Conservation (phyloP, 2,797 vertebrate species). For the Cynodonichthys magdalenae region DNA sequence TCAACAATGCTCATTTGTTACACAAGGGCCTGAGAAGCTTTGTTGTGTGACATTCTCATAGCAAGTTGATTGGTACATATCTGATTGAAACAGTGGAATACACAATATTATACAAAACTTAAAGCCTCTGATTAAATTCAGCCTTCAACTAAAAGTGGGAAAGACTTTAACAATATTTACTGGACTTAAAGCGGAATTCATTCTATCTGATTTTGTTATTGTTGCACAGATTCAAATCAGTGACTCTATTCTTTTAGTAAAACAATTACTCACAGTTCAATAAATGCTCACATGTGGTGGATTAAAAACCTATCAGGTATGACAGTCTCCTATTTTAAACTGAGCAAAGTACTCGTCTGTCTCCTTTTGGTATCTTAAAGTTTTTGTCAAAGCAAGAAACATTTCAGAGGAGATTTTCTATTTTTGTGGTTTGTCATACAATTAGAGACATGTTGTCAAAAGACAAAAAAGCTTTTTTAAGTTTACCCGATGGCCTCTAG, state of each 20-base stretch:
- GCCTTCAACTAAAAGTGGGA: too few relatives aligned
- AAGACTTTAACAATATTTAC: too few relatives aligned
- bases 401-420: not conserved
- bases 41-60: constrained; percentile 60
- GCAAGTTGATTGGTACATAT: constrained; percentile 5
- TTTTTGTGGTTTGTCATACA: constrained; percentile 23
- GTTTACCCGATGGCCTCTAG: constrained; percentile 59
- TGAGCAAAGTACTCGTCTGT: not conserved
- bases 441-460: constrained; percentile 22
- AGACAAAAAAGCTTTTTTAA: constrained; percentile 6
- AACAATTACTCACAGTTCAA: not conserved
- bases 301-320: not conserved
- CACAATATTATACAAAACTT: not conserved
- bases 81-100: not conserved
- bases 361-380: constrained; percentile 2
- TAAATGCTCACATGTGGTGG: not conserved
- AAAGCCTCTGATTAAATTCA: too few relatives aligned
- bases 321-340: not conserved
- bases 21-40: constrained; percentile 60
- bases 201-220: not conserved
- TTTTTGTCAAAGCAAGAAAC: constrained; percentile 2
- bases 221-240: not conserved
- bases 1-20: constrained; percentile 60
- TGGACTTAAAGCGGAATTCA: not conserved
- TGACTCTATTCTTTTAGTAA: not conserved